These are phyloP conservation scores for Euphydryas editha DNA, from an alignment of 2,888 invertebrate genomes.

Conservation along the genomic window DNA sequence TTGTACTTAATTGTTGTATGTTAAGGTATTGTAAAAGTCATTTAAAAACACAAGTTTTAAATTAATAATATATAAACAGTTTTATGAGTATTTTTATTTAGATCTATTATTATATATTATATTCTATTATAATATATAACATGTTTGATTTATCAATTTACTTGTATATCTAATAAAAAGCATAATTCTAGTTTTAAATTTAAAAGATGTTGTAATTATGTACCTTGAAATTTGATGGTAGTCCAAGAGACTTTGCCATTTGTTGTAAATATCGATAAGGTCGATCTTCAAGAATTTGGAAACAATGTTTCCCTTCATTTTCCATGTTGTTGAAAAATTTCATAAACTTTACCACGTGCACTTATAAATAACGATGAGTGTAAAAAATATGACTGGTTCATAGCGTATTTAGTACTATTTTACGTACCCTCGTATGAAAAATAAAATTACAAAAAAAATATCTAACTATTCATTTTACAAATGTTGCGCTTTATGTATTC, in stretches of 20 bases:
- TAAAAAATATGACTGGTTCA: conserved; percentile 15
- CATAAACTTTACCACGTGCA: conserved; percentile 39
- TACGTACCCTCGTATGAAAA: conserved; percentile 15
- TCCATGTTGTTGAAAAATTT: conserved; percentile 39
- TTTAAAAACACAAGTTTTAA: too few species aligned
- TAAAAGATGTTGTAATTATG: conserved; percentile 6
- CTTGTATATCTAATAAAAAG: neutral
- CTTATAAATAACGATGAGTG: conserved; percentile 19
- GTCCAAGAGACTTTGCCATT: conserved; percentile 59
- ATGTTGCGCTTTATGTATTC: too few species aligned
- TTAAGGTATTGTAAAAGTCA: too few species aligned
- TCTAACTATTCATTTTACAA: neutral
- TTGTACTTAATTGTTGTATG: neutral
- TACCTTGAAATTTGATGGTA: conserved; percentile 74
- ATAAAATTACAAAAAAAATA: neutral
- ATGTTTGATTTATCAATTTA: too few species aligned
- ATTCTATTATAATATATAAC: too few species aligned
- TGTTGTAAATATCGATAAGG: conserved; percentile 67
- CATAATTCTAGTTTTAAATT: neutral
- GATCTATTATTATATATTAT: too few species aligned
- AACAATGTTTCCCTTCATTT: conserved; percentile 45
- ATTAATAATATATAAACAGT: too few species aligned
- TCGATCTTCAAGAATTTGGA: conserved; percentile 50
- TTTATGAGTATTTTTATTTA: too few species aligned
- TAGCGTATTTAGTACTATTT: conserved; percentile 13